phyloP scores from a whole-genome alignment of 2,113 vertebrate species.

The Callaeas wilsoni region DNA sequence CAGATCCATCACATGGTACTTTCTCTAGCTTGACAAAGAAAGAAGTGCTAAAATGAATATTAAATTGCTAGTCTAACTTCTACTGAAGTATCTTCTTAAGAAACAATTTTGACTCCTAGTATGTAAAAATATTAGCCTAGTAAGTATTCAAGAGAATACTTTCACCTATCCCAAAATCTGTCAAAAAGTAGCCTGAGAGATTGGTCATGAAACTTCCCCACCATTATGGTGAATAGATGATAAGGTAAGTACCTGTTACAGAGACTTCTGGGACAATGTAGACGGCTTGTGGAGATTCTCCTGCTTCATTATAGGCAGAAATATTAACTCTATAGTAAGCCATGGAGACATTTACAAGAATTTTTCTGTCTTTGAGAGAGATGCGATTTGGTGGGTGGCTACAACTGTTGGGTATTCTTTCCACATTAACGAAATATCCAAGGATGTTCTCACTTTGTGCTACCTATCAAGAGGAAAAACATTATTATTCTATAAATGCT shows the following conservation, averaged over 20 bases:
- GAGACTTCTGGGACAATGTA: constrained; percentile 12
- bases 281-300: constrained; percentile 36
- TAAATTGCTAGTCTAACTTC: neutral
- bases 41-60: neutral
- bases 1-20: neutral
- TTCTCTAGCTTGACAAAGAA: neutral
- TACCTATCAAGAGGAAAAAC: neutral
- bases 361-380: neutral
- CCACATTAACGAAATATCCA: constrained; percentile 12
- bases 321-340: constrained; percentile 30
- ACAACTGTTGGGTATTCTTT: constrained; percentile 52
- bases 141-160: neutral
- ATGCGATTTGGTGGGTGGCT: neutral
- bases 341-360: constrained; percentile 53
- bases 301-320: constrained; percentile 49
- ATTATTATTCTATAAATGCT: neutral
- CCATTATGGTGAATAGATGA: neutral
- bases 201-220: neutral
- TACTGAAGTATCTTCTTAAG: neutral
- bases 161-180: neutral
- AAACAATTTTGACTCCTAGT: neutral
- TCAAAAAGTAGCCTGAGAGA: neutral
- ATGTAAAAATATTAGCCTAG: neutral
- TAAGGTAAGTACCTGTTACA: neutral
- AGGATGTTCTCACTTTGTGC: neutral